Conservation (phyloP, 1,140 invertebrate genomes). For the Drosophila tani region DNA sequence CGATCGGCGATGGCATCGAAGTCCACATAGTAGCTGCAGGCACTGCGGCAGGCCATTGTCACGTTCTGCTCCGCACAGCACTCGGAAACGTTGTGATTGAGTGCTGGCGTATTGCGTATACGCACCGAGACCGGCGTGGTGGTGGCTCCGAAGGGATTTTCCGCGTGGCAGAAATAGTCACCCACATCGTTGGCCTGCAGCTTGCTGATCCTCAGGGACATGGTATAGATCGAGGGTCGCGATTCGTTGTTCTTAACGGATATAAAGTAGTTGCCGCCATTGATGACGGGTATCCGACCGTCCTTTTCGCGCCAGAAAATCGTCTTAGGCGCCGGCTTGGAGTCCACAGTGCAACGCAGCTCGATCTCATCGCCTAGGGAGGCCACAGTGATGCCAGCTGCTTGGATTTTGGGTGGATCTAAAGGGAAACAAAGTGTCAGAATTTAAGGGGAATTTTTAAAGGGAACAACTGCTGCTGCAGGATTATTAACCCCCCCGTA, state of each 20-base stretch:
- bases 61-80: conserved; percentile 92
- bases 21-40: conserved; percentile 92
- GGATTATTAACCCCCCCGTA: conserved; percentile 3
- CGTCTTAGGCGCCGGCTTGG: conserved; percentile 91
- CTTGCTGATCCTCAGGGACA: conserved; percentile 90
- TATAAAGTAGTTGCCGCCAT: conserved; percentile 90
- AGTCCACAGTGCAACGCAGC: conserved; percentile 91
- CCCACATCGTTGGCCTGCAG: conserved; percentile 89
- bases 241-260: conserved; percentile 84
- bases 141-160: conserved; percentile 91
- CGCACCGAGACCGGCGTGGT: conserved; percentile 90
- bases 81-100: conserved; percentile 89
- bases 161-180: conserved; percentile 92
- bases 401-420: conserved; percentile 91
- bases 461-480: not conserved
- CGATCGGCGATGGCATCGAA: conserved; percentile 92
- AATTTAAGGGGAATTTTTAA: not conserved
- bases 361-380: conserved; percentile 89
- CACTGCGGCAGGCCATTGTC: conserved; percentile 89
- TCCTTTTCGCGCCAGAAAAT: conserved; percentile 91
- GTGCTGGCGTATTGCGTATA: conserved; percentile 86
- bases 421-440: conserved; percentile 1
- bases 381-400: conserved; percentile 90
- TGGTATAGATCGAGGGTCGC: conserved; percentile 88
- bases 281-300: conserved; percentile 89